phyloP scores from a whole-genome alignment of 2,113 vertebrate species.

The Mus pahari region DNA sequence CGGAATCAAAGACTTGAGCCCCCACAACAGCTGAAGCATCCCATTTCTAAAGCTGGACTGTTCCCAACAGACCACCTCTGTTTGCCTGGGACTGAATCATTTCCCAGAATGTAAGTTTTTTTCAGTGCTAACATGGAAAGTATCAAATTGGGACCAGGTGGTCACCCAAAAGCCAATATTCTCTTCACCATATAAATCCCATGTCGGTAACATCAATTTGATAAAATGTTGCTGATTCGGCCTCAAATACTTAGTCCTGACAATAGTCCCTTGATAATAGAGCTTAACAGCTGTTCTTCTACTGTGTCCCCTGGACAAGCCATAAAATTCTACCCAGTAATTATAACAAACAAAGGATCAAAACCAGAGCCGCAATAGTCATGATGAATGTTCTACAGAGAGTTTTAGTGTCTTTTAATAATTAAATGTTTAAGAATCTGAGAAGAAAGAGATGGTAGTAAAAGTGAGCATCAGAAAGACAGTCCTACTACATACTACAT shows the following conservation, averaged over 20 bases:
- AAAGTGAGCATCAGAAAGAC: conserved; percentile 63
- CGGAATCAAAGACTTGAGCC: neutral
- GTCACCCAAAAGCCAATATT: neutral
- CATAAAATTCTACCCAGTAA: conserved; percentile 41
- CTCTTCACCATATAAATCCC: neutral
- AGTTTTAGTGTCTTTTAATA: conserved; percentile 63
- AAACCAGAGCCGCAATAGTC: conserved; percentile 46
- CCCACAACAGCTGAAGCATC: neutral
- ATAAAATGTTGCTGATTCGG: neutral
- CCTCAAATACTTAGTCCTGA: neutral
- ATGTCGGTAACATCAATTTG: neutral
- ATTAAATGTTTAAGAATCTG: conserved; percentile 56
- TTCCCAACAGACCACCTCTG: neutral
- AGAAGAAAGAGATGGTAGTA: conserved; percentile 44
- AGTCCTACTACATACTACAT: conserved; percentile 45
- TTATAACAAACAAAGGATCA: conserved; percentile 49
- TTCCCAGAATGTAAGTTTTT: neutral
- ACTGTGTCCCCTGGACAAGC: neutral
- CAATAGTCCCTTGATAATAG: neutral
- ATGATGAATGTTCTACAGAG: conserved; percentile 32
- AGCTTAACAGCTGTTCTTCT: neutral
- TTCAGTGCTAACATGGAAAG: conserved; percentile 8
- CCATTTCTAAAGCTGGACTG: neutral
- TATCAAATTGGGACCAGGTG: neutral
- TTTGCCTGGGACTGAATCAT: neutral